Evolutionary conservation across 2,888 invertebrate genomes (phyloP).

Genomic region (Candidula unifasciata): DNA sequence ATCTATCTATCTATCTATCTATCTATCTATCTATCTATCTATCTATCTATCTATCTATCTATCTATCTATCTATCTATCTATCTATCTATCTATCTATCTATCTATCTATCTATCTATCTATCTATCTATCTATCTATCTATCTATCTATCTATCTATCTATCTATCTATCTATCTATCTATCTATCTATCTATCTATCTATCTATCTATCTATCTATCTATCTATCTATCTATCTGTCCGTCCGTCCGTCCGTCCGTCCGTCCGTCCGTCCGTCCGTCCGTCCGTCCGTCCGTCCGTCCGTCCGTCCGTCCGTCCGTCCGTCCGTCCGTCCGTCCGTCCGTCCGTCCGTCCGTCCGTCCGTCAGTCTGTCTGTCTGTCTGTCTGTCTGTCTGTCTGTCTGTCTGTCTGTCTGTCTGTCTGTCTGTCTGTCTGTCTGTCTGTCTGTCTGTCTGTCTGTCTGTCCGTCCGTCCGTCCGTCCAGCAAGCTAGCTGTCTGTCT

Average conservation of each 20-base stretch:
- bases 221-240: background rate
- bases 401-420: conserved; percentile 8
- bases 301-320: too few relatives aligned
- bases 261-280: background rate
- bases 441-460: too few relatives aligned
- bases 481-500: background rate
- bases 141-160: too few relatives aligned
- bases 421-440: background rate
- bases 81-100: too few relatives aligned
- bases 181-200: background rate
- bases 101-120: too few relatives aligned
- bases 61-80: too few relatives aligned
- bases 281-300: background rate
- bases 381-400: background rate
- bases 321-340: too few relatives aligned
- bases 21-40: background rate
- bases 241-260: background rate
- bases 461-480: background rate
- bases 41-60: too few relatives aligned
- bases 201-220: background rate
- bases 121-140: too few relatives aligned
- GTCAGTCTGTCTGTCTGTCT: too few relatives aligned
- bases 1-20: background rate
- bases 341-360: too few relatives aligned
- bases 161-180: too few relatives aligned